Evolutionary conservation across 37 sponge, comb jelly and placozoan genomes (phyloP).

Genomic region (Diacarnus erythraeanus): DNA sequence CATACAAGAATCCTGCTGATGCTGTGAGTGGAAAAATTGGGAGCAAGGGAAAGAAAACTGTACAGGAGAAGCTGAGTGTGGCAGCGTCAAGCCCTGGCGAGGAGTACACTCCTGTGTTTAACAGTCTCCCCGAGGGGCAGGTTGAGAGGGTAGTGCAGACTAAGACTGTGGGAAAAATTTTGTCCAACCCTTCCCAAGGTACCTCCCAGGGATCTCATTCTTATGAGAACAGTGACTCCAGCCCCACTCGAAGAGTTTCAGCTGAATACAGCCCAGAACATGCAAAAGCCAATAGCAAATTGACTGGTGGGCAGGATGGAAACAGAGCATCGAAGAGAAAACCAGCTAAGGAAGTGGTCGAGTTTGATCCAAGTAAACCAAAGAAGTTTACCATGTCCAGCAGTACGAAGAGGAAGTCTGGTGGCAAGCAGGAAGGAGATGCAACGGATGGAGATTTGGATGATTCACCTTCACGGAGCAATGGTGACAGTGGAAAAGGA

Average conservation of each 20-base stretch:
- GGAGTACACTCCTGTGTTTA: conserved; percentile 47
- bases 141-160: conserved; percentile 3
- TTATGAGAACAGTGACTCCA: neutral
- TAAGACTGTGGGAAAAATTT: no score
- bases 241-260: neutral
- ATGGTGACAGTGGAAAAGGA: neutral
- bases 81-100: neutral
- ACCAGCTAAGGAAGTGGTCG: conserved; percentile 36
- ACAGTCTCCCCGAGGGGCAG: conserved; percentile 7
- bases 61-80: neutral
- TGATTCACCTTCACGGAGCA: neutral
- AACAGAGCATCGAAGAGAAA: neutral
- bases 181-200: neutral
- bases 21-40: no score
- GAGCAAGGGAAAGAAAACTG: no score
- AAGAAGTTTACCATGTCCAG: neutral
- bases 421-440: conserved; percentile 7
- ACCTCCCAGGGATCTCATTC: neutral
- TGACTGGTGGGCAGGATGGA: neutral
- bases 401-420: neutral
- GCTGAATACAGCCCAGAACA: neutral
- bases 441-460: neutral
- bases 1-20: neutral
- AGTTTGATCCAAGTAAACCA: conserved; percentile 14
- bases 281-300: neutral